Conservation (phyloP, 1,140 invertebrate genomes). For the Asobara japonica region DNA sequence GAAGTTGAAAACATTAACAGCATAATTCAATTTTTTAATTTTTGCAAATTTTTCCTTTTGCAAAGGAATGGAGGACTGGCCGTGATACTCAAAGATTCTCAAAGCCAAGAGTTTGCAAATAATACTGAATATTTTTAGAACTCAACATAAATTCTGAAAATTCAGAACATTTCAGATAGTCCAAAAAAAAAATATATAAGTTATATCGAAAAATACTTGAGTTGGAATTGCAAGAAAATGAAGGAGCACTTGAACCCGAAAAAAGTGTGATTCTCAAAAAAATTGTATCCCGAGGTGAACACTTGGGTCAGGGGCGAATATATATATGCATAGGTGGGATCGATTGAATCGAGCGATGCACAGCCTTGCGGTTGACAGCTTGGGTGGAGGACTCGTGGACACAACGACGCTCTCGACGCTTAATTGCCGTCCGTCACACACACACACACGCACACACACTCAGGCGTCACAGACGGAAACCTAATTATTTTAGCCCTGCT, state of each 20-base stretch:
- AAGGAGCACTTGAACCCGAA: not conserved
- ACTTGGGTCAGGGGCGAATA: slow-evolving; percentile 43
- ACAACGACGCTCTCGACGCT: not conserved
- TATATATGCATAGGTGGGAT: slow-evolving; percentile 34
- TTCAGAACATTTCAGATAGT: no score
- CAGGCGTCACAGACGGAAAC: no score
- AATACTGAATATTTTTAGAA: no score
- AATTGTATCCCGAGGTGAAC: not conserved
- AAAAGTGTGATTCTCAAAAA: not conserved
- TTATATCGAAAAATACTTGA: no score
- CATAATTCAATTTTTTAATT: no score
- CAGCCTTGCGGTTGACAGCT: slow-evolving; percentile 24
- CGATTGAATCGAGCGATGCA: slow-evolving; percentile 39
- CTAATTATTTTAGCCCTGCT: slow-evolving; percentile 28
- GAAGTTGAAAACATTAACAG: no score
- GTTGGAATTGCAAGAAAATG: not conserved
- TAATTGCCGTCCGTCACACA: slow-evolving; percentile 28
- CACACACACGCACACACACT: slow-evolving; percentile 6
- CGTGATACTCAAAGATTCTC: no score
- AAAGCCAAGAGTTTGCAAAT: no score
- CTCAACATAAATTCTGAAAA: no score
- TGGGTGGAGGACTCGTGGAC: slow-evolving; percentile 6
- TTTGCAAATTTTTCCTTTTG: no score
- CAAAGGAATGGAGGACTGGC: no score
- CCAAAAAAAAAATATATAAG: no score